Conservation (phyloP, 2,113 vertebrate genomes). For the Microtus pennsylvanicus region DNA sequence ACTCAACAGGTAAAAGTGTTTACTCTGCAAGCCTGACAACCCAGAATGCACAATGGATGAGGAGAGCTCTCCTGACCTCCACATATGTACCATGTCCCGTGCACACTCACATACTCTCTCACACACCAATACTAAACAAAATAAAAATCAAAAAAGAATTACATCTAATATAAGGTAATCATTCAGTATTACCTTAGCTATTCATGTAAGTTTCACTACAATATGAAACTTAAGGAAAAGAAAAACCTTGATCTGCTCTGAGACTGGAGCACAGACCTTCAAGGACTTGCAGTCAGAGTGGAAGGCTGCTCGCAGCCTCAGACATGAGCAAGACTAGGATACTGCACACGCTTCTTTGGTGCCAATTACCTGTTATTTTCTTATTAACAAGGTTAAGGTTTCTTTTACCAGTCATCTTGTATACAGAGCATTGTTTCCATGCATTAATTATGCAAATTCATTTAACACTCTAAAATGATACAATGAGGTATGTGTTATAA, state of each 20-base stretch:
- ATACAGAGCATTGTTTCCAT: constrained; percentile 1
- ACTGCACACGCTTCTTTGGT: neutral
- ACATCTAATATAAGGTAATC: neutral
- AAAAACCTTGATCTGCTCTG: neutral
- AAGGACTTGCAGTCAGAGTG: neutral
- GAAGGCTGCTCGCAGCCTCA: neutral
- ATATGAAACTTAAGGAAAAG: neutral
- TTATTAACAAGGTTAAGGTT: constrained; percentile 45
- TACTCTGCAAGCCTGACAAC: neutral
- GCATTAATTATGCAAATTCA: constrained; percentile 58
- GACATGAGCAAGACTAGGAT: neutral
- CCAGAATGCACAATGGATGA: neutral
- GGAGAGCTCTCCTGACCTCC: neutral
- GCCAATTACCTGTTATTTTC: constrained; percentile 32
- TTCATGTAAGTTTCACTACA: constrained; percentile 33
- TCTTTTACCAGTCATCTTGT: neutral
- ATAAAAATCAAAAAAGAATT: neutral
- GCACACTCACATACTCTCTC: neutral
- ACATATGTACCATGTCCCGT: neutral
- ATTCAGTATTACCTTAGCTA: neutral
- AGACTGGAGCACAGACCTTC: neutral
- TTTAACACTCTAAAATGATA: constrained; percentile 44
- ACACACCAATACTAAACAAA: neutral
- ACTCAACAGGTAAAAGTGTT: neutral
- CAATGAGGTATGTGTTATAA: constrained; percentile 58